These are phyloP conservation scores for Cartodere bifasciata DNA, from an alignment of 2,888 invertebrate species.

Conservation along the genomic window DNA sequence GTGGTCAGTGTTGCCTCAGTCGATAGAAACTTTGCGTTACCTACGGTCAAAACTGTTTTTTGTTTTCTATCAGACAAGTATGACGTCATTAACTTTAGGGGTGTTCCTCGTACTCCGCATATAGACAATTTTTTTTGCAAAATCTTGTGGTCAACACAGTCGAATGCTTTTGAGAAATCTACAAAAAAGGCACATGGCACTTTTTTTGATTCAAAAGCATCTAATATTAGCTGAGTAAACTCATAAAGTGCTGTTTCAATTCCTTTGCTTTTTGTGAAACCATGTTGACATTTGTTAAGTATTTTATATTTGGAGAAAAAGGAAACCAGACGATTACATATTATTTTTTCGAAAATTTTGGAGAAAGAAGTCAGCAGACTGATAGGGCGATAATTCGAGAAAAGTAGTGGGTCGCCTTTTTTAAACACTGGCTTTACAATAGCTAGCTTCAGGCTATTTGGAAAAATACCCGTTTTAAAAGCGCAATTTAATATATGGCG, in stretches of 20 bases:
- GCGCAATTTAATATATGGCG: slow-evolving; percentile 2
- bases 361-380: slow-evolving; percentile 3
- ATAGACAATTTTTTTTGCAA: neutral
- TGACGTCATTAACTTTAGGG: neutral
- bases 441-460: neutral
- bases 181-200: slow-evolving; percentile 2
- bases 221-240: slow-evolving; percentile 2
- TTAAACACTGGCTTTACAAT: neutral
- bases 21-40: neutral
- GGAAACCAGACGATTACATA: slow-evolving; percentile 2
- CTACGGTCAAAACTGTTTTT: neutral
- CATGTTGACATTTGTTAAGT: slow-evolving; percentile 5
- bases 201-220: slow-evolving; percentile 1
- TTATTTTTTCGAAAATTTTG: slow-evolving; percentile 10
- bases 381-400: too few relatives aligned
- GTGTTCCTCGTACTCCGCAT: slow-evolving; percentile 1
- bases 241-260: slow-evolving; percentile 6
- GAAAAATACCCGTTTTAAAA: slow-evolving; percentile 2
- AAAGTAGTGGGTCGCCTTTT: neutral
- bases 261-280: neutral
- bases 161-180: slow-evolving; percentile 3
- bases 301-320: slow-evolving; percentile 7
- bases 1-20: neutral
- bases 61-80: slow-evolving; percentile 4
- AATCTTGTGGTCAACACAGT: slow-evolving; percentile 1